Base-by-base conservation (phyloP, 1,140 invertebrate genomes). In the Tetramorium alpestre region DNA sequence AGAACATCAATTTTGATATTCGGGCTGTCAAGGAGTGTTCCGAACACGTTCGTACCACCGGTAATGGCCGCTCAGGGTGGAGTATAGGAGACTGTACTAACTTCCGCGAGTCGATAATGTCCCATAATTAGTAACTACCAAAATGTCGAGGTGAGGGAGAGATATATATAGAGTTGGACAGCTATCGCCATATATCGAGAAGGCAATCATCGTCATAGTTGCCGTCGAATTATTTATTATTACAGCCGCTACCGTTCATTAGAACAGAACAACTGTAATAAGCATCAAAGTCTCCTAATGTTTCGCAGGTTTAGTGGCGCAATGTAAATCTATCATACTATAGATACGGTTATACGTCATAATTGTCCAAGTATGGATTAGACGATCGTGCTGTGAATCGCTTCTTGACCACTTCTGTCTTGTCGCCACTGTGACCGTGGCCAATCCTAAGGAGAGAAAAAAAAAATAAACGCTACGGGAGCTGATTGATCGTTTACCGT, bases 51-150 rank as follows among this genome's bases (percentile, higher is more conserved):
- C 60, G 70, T 81, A 86, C 76, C 33, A 60, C 86, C 81, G 77
- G 80, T 88, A 90, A 90, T 88, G 89, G 88, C 58, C 73, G 88
- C 89, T 90, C 80, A 86, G 82, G 51, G 82, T 64, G 64, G 76
- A 60, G 86, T 88, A 90, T 91, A 58, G 82, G 87, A 88, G 85
- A 91, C 87, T 90, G 18, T 84, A 84, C 77, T 82, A 90, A 91
- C 89, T 91, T 90, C 65, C 82, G 72, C 44, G 72, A 90, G 89
- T 88, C 87, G 73, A 89, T 88, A 91, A 90, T 87, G 87, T 90
- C 87, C 82, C 60, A 78, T 88, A 90, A 90, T 90, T 90, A 90
- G 88, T 85, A 90, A 90, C 86, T 90, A 64, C 56, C 72, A 76
- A 87, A 88, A 89, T 88, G 88, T 88, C 76, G 65, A 86, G 65